phyloP scores from a whole-genome alignment of 2,113 vertebrate species.

The Pituophis catenifer region DNA sequence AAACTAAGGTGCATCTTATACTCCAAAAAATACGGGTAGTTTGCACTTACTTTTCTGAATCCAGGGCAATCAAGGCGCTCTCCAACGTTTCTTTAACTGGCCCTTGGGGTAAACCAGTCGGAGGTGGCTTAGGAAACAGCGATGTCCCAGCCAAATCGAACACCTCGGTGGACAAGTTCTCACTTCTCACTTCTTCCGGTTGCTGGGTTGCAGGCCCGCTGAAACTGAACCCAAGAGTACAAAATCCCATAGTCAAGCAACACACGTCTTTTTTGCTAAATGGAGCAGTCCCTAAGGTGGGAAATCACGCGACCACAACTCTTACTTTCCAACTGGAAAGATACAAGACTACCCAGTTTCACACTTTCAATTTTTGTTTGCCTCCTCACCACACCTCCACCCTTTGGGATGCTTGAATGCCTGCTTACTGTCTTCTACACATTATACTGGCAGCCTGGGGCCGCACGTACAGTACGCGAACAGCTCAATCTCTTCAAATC shows the following conservation, averaged over 20 bases:
- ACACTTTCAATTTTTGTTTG: neutral
- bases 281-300: neutral
- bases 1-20: no score
- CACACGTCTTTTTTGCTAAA: neutral
- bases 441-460: neutral
- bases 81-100: conserved; percentile 89
- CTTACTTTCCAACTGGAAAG: neutral
- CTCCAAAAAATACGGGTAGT: no score
- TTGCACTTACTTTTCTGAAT: conserved; percentile 88
- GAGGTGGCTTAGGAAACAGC: conserved; percentile 67
- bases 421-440: neutral
- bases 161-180: conserved; percentile 69
- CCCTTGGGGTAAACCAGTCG: conserved; percentile 64
- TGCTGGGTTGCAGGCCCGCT: conserved; percentile 70
- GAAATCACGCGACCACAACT: neutral
- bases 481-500: neutral
- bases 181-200: conserved; percentile 76
- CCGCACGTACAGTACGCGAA: neutral
- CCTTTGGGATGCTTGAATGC: neutral
- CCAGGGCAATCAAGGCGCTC: conserved; percentile 86
- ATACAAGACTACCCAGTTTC: neutral
- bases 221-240: neutral
- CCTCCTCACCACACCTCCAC: accelerated
- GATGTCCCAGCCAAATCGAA: conserved; percentile 70
- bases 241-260: neutral